A percentile compares a stretch with the other conserved stretches of the same genome.
These are phyloP conservation scores for Melanocharis versteri DNA, from an alignment of 2,113 vertebrate genomes.

Conservation along the genomic window DNA sequence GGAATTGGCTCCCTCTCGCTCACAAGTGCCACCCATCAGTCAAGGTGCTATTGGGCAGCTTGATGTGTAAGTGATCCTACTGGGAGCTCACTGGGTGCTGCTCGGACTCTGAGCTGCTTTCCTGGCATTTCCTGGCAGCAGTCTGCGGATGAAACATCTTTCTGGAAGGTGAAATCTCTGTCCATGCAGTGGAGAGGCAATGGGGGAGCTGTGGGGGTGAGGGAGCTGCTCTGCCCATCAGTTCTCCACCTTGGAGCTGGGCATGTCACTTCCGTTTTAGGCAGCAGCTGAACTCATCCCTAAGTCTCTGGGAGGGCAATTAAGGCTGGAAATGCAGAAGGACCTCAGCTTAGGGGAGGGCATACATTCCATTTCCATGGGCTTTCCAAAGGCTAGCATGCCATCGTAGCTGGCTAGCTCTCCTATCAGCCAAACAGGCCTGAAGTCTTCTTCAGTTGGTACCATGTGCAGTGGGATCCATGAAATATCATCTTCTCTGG, in stretches of 20 bases:
- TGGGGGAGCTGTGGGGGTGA: not conserved
- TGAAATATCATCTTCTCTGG: not conserved
- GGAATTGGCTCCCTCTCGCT: not conserved
- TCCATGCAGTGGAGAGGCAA: rapidly evolving
- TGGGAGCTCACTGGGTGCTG: not conserved
- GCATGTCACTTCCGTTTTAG: not conserved
- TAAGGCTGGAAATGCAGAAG: not conserved
- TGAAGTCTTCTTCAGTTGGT: not conserved
- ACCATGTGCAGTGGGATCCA: not conserved
- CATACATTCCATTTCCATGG: not conserved
- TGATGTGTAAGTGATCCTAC: not conserved
- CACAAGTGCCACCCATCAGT: not conserved
- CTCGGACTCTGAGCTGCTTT: not conserved
- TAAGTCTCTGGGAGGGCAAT: not conserved
- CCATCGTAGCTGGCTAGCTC: not conserved
- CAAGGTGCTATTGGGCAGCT: not conserved
- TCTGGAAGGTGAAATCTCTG: not conserved
- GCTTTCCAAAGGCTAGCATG: not conserved
- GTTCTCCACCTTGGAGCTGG: not conserved
- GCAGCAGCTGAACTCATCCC: not conserved
- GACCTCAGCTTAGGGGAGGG: not conserved
- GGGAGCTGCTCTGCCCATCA: not conserved
- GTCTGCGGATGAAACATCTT: not conserved
- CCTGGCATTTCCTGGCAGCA: not conserved
- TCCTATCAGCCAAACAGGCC: not conserved